Conservation (phyloP, 1,140 invertebrate genomes). For the Drosophila mayri region DNA sequence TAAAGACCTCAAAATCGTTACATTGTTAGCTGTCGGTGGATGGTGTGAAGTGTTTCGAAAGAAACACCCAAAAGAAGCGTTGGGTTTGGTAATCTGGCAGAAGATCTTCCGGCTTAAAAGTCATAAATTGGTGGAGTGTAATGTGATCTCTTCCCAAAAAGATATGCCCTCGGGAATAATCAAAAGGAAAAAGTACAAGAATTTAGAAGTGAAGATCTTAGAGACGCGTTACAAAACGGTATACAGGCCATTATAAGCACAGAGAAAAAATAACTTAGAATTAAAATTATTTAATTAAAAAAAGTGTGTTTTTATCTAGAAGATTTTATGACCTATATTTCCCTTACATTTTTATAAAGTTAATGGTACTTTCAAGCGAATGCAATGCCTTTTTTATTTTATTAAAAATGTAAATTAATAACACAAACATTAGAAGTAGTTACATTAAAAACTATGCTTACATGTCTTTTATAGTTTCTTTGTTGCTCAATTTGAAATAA, state of each 20-base stretch:
- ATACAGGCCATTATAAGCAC: slow-evolving; percentile 1
- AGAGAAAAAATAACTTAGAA: neutral
- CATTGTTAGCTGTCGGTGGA: slow-evolving; percentile 48
- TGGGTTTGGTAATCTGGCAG: neutral
- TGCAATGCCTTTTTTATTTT: too few species aligned
- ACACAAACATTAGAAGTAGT: too few species aligned
- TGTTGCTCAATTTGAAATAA: too few species aligned
- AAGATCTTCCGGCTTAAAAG: slow-evolving; percentile 29
- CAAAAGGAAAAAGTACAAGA: neutral
- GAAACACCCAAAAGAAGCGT: slow-evolving; percentile 24
- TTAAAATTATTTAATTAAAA: neutral
- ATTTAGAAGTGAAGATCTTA: neutral
- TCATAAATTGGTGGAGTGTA: slow-evolving; percentile 8
- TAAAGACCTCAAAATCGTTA: slow-evolving; percentile 62
- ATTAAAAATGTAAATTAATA: too few species aligned
- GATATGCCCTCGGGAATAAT: slow-evolving; percentile 4
- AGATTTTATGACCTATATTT: neutral
- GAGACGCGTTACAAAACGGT: neutral
- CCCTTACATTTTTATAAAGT: too few species aligned
- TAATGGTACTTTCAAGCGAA: too few species aligned
- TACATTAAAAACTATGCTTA: too few species aligned
- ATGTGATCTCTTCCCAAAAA: slow-evolving; percentile 21
- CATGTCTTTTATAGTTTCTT: too few species aligned
- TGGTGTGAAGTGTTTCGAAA: slow-evolving; percentile 40
- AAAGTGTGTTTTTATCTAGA: neutral